Evolutionary conservation across 2,888 invertebrate species (phyloP).

Genomic region (Cheilosia grossa): DNA sequence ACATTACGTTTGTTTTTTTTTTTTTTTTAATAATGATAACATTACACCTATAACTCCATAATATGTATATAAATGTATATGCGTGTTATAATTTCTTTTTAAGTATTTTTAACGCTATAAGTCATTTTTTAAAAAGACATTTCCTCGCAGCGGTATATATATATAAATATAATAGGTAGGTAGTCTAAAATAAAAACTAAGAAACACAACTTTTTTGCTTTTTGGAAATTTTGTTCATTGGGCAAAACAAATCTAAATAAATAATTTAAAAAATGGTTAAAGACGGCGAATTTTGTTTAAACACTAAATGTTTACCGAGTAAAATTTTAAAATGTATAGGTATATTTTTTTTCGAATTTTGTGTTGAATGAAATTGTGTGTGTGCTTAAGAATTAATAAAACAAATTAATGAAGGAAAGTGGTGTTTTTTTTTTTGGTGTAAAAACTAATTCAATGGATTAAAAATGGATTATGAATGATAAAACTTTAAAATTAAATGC

Average conservation of each 20-base stretch:
- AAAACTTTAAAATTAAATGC: slow-evolving; percentile 41
- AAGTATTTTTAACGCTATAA: slow-evolving; percentile 7
- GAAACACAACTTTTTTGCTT: slow-evolving; percentile 41
- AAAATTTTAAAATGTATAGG: slow-evolving; percentile 46
- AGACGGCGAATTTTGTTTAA: slow-evolving; percentile 14
- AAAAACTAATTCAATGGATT: slow-evolving; percentile 53
- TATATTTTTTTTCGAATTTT: slow-evolving; percentile 9
- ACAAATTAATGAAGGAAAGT: slow-evolving; percentile 29
- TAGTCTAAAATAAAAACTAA: slow-evolving; percentile 34
- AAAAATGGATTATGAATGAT: slow-evolving; percentile 25
- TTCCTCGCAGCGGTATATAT: slow-evolving; percentile 4
- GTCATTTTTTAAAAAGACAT: slow-evolving; percentile 21
- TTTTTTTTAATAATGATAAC: slow-evolving; percentile 48
- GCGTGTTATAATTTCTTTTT: slow-evolving; percentile 47
- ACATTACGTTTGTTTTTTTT: slow-evolving; percentile 44
- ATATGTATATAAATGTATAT: slow-evolving; percentile 50
- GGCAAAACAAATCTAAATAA: slow-evolving; percentile 43
- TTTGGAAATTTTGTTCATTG: slow-evolving; percentile 22
- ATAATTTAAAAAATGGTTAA: slow-evolving; percentile 54
- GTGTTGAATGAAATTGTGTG: slow-evolving; percentile 5
- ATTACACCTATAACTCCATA: slow-evolving; percentile 65
- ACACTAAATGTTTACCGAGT: slow-evolving; percentile 42
- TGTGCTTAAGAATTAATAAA: slow-evolving; percentile 45
- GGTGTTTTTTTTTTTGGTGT: slow-evolving; percentile 1
- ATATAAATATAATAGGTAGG: slow-evolving; percentile 8